phyloP scores from a whole-genome alignment of 1,140 invertebrate species.

The Zaprionus inermis region DNA sequence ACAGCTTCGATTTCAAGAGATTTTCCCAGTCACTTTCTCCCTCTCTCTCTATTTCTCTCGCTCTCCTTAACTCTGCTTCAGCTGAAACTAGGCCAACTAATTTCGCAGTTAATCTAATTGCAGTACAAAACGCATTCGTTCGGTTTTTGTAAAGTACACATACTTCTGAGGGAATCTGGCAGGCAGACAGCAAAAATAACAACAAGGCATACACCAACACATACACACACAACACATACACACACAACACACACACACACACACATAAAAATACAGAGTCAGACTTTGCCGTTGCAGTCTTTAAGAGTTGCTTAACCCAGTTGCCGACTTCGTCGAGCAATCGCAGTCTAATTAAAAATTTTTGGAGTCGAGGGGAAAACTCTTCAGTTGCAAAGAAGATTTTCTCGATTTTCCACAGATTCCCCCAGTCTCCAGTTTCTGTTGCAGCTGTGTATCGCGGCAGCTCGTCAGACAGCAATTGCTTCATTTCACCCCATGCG shows the following conservation, averaged over 20 bases:
- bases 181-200: neutral
- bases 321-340: conserved; percentile 38
- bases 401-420: conserved; percentile 7
- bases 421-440: neutral
- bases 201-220: too few species aligned
- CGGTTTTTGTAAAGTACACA: conserved; percentile 25
- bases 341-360: conserved; percentile 78
- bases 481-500: conserved; percentile 30
- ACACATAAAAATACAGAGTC: neutral
- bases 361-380: conserved; percentile 46
- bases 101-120: conserved; percentile 28
- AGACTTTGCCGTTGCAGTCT: conserved; percentile 1
- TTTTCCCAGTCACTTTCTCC: neutral
- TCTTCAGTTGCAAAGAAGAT: neutral
- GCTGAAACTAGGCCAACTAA: conserved; percentile 24
- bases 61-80: neutral
- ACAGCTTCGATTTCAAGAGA: neutral
- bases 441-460: too few species aligned
- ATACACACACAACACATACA: conserved; percentile 6
- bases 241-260: neutral
- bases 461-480: too few species aligned
- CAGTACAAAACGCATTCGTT: conserved; percentile 17
- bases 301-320: conserved; percentile 28
- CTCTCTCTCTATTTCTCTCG: neutral
- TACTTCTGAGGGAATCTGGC: conserved; percentile 24